Evolutionary conservation across 2,888 invertebrate species (phyloP).

Genomic region (Drosophila differens): DNA sequence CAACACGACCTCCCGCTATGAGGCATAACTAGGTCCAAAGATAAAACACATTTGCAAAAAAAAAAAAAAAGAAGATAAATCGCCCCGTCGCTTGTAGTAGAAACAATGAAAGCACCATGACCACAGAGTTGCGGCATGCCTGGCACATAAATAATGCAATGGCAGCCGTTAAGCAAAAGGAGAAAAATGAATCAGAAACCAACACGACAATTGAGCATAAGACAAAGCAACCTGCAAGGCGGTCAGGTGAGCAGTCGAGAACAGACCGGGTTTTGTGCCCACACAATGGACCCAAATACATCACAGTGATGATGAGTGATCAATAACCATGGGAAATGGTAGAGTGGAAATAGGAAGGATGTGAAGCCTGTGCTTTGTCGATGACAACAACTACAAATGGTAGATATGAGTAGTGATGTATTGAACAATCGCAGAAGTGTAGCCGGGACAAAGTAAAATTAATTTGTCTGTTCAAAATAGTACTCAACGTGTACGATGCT

Average conservation of each 20-base stretch:
- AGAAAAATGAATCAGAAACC: constrained; percentile 22
- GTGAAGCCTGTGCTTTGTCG: constrained; percentile 11
- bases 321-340: constrained; percentile 55
- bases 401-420: constrained; percentile 47
- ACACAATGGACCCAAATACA: constrained; percentile 73
- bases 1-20: constrained; percentile 11
- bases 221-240: constrained; percentile 59
- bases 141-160: constrained; percentile 76
- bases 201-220: constrained; percentile 50
- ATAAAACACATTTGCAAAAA: constrained; percentile 41
- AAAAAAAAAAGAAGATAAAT: constrained; percentile 64
- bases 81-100: constrained; percentile 55
- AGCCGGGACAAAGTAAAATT: constrained; percentile 9
- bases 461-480: constrained; percentile 6
- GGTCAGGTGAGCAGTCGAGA: constrained; percentile 48
- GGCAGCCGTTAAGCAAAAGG: constrained; percentile 48
- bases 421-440: constrained; percentile 25
- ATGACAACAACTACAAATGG: constrained; percentile 13
- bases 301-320: constrained; percentile 73
- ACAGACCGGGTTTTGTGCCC: constrained; percentile 51
- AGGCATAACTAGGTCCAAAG: constrained; percentile 8
- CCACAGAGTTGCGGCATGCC: constrained; percentile 57
- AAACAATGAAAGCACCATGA: constrained; percentile 63
- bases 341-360: not conserved
- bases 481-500: not conserved